Evolutionary conservation across 1,140 invertebrate species (phyloP).

Genomic region (Ericerus pela): DNA sequence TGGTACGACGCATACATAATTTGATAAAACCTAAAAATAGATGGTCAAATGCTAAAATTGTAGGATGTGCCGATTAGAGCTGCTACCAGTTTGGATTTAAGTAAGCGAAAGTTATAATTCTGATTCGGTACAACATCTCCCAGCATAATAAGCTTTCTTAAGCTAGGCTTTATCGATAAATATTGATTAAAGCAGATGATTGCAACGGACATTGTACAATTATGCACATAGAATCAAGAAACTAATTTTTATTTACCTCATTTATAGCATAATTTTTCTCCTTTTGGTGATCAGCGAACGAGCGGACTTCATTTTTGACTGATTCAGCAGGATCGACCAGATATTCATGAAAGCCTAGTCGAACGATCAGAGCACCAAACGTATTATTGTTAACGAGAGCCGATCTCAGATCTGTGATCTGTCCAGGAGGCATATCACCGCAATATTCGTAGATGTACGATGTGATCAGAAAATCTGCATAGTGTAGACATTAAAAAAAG

Average conservation of each 20-base stretch:
- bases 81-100: no score
- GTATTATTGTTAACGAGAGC: conserved; percentile 2
- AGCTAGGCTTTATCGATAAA: no score
- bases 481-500: not conserved
- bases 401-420: conserved; percentile 71
- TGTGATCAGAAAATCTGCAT: conserved; percentile 83
- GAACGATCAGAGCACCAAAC: not conserved
- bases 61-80: no score
- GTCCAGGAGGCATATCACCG: conserved; percentile 80
- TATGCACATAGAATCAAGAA: no score
- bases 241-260: conserved; percentile 59
- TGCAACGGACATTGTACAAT: no score
- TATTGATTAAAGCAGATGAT: no score
- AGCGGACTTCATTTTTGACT: conserved; percentile 78
- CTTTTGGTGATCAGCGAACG: conserved; percentile 88
- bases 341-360: conserved; percentile 4
- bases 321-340: conserved; percentile 67
- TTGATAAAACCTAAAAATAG: no score
- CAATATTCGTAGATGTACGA: conserved; percentile 91
- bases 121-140: no score
- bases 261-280: conserved; percentile 82
- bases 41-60: no score
- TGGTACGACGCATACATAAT: no score
- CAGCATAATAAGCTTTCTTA: no score
- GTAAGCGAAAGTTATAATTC: no score